Evolutionary conservation across 2,797 vertebrate species (phyloP), one percentile per base, ranked within the genome.

Genomic region (Arnoldichthys spilopterus): DNA sequence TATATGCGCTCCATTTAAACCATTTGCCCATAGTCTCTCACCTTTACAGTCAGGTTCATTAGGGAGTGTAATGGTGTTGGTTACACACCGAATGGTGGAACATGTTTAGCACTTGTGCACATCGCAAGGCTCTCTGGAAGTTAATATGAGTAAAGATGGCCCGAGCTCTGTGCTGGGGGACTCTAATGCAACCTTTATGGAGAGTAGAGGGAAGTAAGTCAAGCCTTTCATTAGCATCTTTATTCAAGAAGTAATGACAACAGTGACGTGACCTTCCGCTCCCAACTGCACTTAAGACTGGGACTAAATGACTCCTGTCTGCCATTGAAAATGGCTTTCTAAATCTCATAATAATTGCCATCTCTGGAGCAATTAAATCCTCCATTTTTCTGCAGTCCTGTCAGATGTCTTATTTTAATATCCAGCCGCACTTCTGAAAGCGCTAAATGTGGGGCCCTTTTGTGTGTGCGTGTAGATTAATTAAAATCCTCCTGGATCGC

Each of bases 311-410:
- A 89, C 87, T 92, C 86, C 86, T 86, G 86, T 76, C 86, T 90
- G 84, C 83, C 82, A 84, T 87, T 88, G 83, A 85, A 91, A 92
- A 92, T 90, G 88, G 88, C 89, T 89, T 90, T 89, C 85, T 87
- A 89, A 90, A 89, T 92, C 86, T 88, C 85, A 85, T 91, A 92
- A 92, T 91, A 93, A 93, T 90, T 92, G 89, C 87, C 87, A 88
- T 90, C 88, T 90, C 91, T 92, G 87, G 89, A 90, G 87, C 91
- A 93, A 93, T 94, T 93, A 94, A 92, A 91, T 89, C 86, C 81
- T 90, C 88, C 70, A 87, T 89, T 93, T 90, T 86, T 77, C 85
- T 85, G 79, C 76, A 74, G 86, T 89, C 86, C 87, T 91, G 91
- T 92, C 90, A 92, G 86, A 89, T 86, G 85, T 90, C 84, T 88